A percentile compares a stretch with the other conserved stretches of the same genome.
Conservation (phyloP, 2,888 invertebrate species). For the Clivina fossor region DNA sequence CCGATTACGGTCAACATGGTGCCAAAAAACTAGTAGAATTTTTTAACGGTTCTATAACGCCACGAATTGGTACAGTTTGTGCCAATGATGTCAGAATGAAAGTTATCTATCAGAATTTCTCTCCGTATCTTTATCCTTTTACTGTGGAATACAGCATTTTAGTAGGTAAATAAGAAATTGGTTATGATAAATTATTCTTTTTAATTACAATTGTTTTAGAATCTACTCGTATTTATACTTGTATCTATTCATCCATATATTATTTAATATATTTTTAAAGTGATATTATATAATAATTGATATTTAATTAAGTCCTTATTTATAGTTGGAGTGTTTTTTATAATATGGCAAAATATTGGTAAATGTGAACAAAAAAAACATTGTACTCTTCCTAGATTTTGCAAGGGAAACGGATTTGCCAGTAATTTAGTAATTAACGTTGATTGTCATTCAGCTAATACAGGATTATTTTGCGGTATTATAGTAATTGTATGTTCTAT, state of each 20-base stretch:
- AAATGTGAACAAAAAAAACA: slow-evolving; percentile 54
- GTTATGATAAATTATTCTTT: not conserved
- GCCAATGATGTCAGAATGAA: slow-evolving; percentile 54
- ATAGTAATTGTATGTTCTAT: slow-evolving; percentile 59
- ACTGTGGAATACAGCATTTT: slow-evolving; percentile 79
- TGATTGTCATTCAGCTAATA: slow-evolving; percentile 77
- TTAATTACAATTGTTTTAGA: not conserved
- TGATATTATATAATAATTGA: too few relatives aligned
- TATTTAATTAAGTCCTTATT: too few relatives aligned
- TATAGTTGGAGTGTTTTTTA: slow-evolving; percentile 70
- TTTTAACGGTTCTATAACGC: slow-evolving; percentile 43
- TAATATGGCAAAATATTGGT: slow-evolving; percentile 75
- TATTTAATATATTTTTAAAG: slow-evolving; percentile 29
- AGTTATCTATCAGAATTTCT: slow-evolving; percentile 61
- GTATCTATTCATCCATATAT: slow-evolving; percentile 7
- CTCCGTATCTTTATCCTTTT: slow-evolving; percentile 79
- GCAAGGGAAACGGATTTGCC: slow-evolving; percentile 24
- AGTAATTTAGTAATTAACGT: slow-evolving; percentile 64
- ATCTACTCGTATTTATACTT: slow-evolving; percentile 6
- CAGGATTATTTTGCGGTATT: slow-evolving; percentile 70
- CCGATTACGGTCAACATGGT: slow-evolving; percentile 46
- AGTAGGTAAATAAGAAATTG: slow-evolving; percentile 57
- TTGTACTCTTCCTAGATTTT: slow-evolving; percentile 47
- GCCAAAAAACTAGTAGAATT: slow-evolving; percentile 46
- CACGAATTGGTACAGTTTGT: slow-evolving; percentile 51